Evolutionary conservation across 1,140 invertebrate species (phyloP), one percentile per base, ranked within the genome.

Genomic region (honey bee (Apis mellifera)): DNA sequence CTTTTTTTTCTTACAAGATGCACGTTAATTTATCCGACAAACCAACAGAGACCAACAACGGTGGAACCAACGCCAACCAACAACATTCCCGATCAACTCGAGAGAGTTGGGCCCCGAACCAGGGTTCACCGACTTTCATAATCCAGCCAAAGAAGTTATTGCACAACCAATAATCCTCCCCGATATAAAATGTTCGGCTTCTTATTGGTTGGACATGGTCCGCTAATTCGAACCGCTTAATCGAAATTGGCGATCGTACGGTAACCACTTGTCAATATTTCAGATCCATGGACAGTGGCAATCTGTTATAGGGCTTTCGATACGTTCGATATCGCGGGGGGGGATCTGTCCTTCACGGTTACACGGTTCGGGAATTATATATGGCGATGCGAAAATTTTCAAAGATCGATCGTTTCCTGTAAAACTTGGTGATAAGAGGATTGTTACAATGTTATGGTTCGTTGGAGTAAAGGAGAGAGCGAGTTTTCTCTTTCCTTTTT

Each of bases 291-390:
- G 84, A 68, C 48, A 69, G 68, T 26, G 62, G 55, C 78, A 70
- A 69, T 73, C 66, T 32, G 74, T 84, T 85, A 42, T 76, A 52
- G 23, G 50, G 55, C 68, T 86, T 57, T 82, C 72, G 65, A 32
- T 74, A 23, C 54, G 57, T 26, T 9, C 65, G 7, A 48, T 59
- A 69, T 68, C 66, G 4, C 71, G 42, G 21, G 74, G 83, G 21
- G 74, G 83, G 68, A 85, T 82, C 73, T 77, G 84, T 85, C 83
- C 83, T 85, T 86, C 84, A 82, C 72, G 84, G 75, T 85, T 59
- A 13, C 62, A 64, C 62, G 42, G 68, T 23, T 85, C 84, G 69
- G 15, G 17, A 71, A 54, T 76, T 75, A 74, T 85, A 62, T 62
- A 15, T 55, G 23, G 52, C 21, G 59, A 59, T 57, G 23, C 13